A percentile compares a stretch with the other conserved stretches of the same genome.
phyloP scores from a whole-genome alignment of 2,888 invertebrate species.

The Lumbricus terrestris region DNA sequence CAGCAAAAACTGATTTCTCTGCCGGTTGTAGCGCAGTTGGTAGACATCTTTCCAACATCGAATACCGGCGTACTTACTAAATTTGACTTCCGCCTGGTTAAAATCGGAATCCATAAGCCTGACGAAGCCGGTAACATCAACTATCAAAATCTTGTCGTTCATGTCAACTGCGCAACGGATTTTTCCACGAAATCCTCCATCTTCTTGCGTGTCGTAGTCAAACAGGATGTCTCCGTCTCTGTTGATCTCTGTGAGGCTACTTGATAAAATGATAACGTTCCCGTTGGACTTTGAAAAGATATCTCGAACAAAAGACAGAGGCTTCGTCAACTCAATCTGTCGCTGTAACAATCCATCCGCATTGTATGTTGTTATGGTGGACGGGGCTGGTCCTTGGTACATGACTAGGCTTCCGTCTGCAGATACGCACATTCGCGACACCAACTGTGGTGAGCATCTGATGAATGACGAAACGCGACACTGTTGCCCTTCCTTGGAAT shows the following conservation, averaged over 20 bases:
- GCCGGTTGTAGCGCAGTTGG: not conserved
- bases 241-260: not conserved
- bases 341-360: not conserved
- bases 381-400: not conserved
- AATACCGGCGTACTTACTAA: not conserved
- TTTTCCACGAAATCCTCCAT: not conserved
- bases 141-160: not conserved
- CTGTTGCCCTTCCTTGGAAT: not conserved
- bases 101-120: not conserved
- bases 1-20: not conserved
- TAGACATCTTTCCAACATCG: not conserved
- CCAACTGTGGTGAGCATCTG: not conserved
- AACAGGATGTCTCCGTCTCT: not conserved
- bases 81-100: not conserved
- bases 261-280: not conserved
- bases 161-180: not conserved
- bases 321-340: not conserved
- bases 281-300: not conserved
- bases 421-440: not conserved
- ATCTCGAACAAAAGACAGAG: not conserved
- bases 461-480: not conserved
- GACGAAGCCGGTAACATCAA: not conserved
- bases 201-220: not conserved
- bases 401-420: not conserved
- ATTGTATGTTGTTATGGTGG: not conserved